These are phyloP conservation scores for Eupithecia vulgata DNA, from an alignment of 2,888 invertebrate species.

Conservation along the genomic window DNA sequence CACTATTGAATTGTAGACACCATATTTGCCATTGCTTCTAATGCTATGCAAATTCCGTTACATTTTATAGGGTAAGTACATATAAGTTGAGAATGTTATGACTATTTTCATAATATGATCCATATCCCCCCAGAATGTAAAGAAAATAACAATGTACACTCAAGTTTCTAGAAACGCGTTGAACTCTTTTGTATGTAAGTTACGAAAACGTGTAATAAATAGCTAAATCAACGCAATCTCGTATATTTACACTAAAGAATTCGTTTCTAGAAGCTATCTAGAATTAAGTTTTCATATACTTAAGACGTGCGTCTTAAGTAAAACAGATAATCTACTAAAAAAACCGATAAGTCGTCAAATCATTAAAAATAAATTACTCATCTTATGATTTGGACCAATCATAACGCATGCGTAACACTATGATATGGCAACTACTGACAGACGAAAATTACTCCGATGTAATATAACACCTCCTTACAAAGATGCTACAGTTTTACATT, in stretches of 20 bases:
- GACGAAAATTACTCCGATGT: constrained; percentile 36
- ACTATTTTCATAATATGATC: not conserved
- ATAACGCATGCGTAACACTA: constrained; percentile 29
- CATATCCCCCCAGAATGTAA: not conserved
- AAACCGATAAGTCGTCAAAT: no score
- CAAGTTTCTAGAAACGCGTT: constrained; percentile 1
- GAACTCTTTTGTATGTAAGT: not conserved
- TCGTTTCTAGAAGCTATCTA: no score
- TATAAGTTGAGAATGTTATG: no score
- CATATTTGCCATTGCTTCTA: no score
- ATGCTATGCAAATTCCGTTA: no score
- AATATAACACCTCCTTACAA: constrained; percentile 22
- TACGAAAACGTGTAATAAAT: not conserved
- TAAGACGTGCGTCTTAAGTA: no score
- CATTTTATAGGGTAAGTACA: no score
- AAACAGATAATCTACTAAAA: no score
- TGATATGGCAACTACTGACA: constrained; percentile 33
- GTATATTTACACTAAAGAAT: no score
- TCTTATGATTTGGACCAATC: constrained; percentile 29
- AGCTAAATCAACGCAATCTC: not conserved
- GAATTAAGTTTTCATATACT: no score
- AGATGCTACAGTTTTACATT: constrained; percentile 24
- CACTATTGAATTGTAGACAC: no score
- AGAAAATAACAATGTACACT: not conserved
- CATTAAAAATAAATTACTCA: no score